These are phyloP conservation scores for Cirrhinus mrigala DNA, from an alignment of 2,797 vertebrate genomes.

Conservation along the genomic window DNA sequence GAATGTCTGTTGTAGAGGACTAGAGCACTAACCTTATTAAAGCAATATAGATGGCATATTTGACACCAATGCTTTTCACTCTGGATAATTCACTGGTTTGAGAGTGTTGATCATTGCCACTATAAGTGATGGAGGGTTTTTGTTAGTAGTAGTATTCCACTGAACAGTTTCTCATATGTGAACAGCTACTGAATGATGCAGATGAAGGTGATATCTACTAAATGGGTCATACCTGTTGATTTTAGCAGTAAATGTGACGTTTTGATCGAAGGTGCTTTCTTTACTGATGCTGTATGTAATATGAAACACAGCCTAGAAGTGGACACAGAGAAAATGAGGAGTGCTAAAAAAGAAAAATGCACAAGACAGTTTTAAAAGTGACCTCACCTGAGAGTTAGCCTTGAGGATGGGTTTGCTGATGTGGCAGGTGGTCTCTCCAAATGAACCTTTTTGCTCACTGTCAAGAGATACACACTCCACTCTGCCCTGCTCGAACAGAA, in stretches of 20 bases:
- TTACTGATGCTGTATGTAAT: slow-evolving; percentile 20
- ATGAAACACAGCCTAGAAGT: slow-evolving; percentile 12
- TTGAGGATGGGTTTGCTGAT: slow-evolving; percentile 60
- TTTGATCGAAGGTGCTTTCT: slow-evolving; percentile 12
- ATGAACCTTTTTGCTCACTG: slow-evolving; percentile 21
- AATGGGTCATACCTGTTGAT: slow-evolving; percentile 17
- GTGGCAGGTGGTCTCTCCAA: slow-evolving; percentile 48
- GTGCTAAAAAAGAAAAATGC: neutral
- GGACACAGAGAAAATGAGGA: neutral
- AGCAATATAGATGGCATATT: slow-evolving; percentile 79
- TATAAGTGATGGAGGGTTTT: slow-evolving; percentile 51
- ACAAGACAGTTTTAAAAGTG: neutral
- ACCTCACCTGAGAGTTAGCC: slow-evolving; percentile 36
- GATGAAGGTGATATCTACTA: neutral
- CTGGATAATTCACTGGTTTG: slow-evolving; percentile 60
- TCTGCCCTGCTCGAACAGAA: slow-evolving; percentile 49
- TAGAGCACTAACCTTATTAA: slow-evolving; percentile 69
- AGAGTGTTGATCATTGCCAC: slow-evolving; percentile 73
- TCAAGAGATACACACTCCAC: slow-evolving; percentile 54
- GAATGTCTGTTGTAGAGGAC: neutral
- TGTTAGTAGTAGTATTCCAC: neutral
- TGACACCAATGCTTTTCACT: slow-evolving; percentile 75
- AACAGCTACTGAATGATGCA: neutral
- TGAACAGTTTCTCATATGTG: neutral
- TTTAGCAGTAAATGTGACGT: neutral